Percentiles rank a stretch among this genome's conserved stretches.
These are phyloP conservation scores for Thumatha senex DNA, from an alignment of 2,888 invertebrate species.

Conservation along the genomic window DNA sequence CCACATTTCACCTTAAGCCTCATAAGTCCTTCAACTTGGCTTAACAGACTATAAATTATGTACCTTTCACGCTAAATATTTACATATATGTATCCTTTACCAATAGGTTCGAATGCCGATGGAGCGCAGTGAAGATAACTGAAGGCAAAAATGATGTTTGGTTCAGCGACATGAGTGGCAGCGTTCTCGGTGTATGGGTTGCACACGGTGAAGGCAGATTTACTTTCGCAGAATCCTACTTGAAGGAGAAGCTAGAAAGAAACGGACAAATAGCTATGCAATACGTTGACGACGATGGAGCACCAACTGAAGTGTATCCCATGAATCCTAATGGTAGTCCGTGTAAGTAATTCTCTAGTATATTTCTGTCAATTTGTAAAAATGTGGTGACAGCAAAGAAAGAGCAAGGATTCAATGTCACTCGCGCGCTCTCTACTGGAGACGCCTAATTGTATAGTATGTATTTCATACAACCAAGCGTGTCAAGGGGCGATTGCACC, in stretches of 20 bases:
- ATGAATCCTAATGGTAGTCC: slow-evolving; percentile 97
- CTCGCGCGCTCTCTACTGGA: no score
- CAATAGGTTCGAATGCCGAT: slow-evolving; percentile 86
- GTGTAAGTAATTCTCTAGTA: slow-evolving; percentile 62
- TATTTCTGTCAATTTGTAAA: no score
- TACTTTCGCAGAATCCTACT: slow-evolving; percentile 76
- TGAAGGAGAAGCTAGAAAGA: slow-evolving; percentile 75
- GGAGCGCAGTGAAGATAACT: slow-evolving; percentile 89
- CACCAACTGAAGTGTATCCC: slow-evolving; percentile 92
- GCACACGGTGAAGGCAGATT: slow-evolving; percentile 98
- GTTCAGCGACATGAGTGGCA: slow-evolving; percentile 94
- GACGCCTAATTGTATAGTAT: no score
- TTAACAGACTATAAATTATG: no score
- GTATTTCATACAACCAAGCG: no score
- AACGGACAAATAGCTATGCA: slow-evolving; percentile 89
- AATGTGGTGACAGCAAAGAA: no score
- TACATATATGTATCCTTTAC: no score
- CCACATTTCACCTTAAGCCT: no score
- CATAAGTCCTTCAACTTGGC: no score
- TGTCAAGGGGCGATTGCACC: no score
- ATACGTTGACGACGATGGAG: slow-evolving; percentile 92
- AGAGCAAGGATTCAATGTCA: no score
- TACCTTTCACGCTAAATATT: no score
- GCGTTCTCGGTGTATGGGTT: slow-evolving; percentile 97
- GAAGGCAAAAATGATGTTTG: slow-evolving; percentile 88